A percentile compares a stretch with the other conserved stretches of the same genome.
phyloP scores from a whole-genome alignment of 2,888 invertebrate genomes.

The Eudasyphora cyanicolor region DNA sequence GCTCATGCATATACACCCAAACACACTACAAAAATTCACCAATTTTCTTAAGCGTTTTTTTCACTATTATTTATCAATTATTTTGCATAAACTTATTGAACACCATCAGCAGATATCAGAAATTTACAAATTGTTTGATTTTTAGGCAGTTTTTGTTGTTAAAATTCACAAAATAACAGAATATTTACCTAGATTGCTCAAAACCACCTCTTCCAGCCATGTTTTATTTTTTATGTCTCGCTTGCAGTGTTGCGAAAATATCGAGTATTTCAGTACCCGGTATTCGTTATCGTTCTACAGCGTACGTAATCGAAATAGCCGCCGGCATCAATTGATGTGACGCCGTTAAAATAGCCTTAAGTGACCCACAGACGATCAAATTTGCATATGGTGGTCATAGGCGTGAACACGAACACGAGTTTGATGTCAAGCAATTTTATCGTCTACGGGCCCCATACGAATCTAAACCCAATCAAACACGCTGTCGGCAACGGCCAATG shows the following conservation, averaged over 20 bases:
- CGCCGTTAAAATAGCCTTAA: no score
- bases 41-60: slow-evolving; percentile 44
- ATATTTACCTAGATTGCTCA: slow-evolving; percentile 90
- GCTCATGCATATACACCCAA: slow-evolving; percentile 48
- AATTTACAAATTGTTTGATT: slow-evolving; percentile 15
- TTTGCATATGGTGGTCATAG: no score
- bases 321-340: no score
- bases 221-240: slow-evolving; percentile 83
- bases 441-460: no score
- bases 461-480: no score
- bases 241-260: slow-evolving; percentile 66
- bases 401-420: no score
- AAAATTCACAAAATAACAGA: slow-evolving; percentile 62
- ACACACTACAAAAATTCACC: slow-evolving; percentile 39
- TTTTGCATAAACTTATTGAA: neutral
- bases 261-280: no score
- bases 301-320: no score
- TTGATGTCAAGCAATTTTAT: no score
- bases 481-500: no score
- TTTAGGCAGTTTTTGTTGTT: slow-evolving; percentile 1
- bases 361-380: no score
- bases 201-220: slow-evolving; percentile 94
- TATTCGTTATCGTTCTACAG: no score
- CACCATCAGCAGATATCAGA: neutral
- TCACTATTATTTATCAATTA: neutral